These are phyloP conservation scores for Steinernema scapterisci DNA, from an alignment of 2,888 invertebrate species.

Conservation along the genomic window DNA sequence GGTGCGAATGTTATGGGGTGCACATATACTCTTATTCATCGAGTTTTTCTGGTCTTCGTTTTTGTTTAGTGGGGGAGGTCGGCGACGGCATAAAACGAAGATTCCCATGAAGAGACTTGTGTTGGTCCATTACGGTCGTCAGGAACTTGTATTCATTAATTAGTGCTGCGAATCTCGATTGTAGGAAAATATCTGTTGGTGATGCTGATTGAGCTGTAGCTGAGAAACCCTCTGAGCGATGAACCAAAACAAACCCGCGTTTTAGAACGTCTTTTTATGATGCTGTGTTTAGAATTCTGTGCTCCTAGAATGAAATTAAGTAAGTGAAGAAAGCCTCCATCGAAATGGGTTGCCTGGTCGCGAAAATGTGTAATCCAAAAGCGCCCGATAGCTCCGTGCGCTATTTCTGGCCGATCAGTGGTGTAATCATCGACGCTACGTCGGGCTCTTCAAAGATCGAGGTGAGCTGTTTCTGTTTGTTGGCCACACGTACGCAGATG, in stretches of 20 bases:
- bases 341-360: conserved; percentile 61
- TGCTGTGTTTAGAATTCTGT: neutral
- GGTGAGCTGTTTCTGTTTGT: neutral
- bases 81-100: too few relatives aligned
- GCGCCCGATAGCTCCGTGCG: conserved; percentile 58
- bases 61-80: too few relatives aligned
- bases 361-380: conserved; percentile 58
- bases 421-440: conserved; percentile 47
- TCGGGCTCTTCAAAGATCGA: neutral
- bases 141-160: too few relatives aligned
- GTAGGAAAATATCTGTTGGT: too few relatives aligned
- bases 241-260: neutral
- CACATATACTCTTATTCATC: neutral
- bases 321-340: conserved; percentile 20
- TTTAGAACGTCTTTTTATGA: neutral
- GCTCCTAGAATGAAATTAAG: neutral
- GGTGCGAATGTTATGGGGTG: neutral
- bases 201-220: too few relatives aligned
- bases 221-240: too few relatives aligned
- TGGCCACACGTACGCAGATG: too few relatives aligned
- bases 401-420: conserved; percentile 59
- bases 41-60: too few relatives aligned
- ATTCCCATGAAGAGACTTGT: too few relatives aligned
- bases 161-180: too few relatives aligned
- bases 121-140: too few relatives aligned